Conservation (phyloP, 2,888 invertebrate species). For the Hyalella azteca region DNA sequence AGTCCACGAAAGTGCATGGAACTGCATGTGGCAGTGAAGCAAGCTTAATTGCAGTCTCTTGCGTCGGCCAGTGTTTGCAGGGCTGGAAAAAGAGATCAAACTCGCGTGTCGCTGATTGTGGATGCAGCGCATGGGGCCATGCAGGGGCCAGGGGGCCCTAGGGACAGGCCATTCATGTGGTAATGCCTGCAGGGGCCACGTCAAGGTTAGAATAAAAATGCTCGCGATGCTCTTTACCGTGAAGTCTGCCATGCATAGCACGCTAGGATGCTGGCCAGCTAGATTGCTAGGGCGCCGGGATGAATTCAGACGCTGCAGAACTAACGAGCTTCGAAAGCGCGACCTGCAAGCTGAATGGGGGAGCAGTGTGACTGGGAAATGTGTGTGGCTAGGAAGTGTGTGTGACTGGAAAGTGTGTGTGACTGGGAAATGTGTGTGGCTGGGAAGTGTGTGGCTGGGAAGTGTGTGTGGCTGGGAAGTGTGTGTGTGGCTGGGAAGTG, state of each 20-base stretch:
- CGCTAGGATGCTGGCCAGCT: no score
- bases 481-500: no score
- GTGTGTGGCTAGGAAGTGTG: neutral
- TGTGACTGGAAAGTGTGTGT: neutral
- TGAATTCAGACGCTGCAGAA: neutral
- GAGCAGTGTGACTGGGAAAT: neutral
- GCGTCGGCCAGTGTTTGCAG: neutral
- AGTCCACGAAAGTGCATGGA: no score
- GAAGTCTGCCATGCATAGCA: constrained; percentile 29
- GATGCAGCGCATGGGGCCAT: constrained; percentile 25
- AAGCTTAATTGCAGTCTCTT: constrained; percentile 30
- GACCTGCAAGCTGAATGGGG: neutral
- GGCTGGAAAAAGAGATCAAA: constrained; percentile 20
- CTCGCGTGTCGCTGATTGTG: constrained; percentile 22
- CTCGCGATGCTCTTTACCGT: neutral
- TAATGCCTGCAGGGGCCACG: constrained; percentile 33
- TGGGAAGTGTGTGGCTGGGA: no score
- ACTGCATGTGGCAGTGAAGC: neutral
- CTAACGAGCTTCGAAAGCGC: constrained; percentile 17
- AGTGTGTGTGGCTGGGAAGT: no score
- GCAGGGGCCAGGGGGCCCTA: constrained; percentile 28
- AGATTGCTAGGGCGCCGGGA: no score
- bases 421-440: no score
- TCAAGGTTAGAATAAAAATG: constrained; percentile 36
- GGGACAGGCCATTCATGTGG: constrained; percentile 32